Evolutionary conservation across 2,888 invertebrate species (phyloP).

Genomic region (Incurvaria masculella): DNA sequence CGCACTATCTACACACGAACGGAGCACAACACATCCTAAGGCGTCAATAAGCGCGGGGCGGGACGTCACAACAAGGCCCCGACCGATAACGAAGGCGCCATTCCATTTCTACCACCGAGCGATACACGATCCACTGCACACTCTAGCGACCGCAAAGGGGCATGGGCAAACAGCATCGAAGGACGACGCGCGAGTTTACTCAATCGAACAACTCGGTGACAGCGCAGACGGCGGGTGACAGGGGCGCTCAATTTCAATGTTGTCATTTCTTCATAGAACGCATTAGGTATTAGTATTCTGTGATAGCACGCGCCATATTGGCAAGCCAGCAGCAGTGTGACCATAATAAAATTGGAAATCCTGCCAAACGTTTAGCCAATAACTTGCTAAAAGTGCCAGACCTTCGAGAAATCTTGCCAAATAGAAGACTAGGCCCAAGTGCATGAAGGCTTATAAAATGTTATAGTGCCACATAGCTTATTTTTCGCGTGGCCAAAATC

Average conservation of each 20-base stretch:
- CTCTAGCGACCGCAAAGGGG: background rate
- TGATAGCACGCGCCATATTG: background rate
- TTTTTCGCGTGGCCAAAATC: too few species aligned
- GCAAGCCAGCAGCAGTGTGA: background rate
- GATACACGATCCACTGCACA: conserved; percentile 1
- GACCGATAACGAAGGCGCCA: conserved; percentile 57
- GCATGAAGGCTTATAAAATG: too few species aligned
- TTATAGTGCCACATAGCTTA: too few species aligned
- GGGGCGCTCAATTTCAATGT: conserved; percentile 26
- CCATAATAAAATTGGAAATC: too few species aligned
- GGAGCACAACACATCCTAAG: background rate
- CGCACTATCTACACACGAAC: background rate
- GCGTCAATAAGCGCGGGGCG: background rate
- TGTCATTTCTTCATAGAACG: conserved; percentile 58
- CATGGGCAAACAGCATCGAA: too few species aligned
- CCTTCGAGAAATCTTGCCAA: too few species aligned
- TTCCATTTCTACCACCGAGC: conserved; percentile 46
- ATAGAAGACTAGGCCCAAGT: too few species aligned
- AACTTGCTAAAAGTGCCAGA: too few species aligned
- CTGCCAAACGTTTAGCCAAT: too few species aligned
- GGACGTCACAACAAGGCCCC: conserved; percentile 30
- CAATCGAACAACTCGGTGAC: conserved; percentile 1
- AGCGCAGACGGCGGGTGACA: background rate
- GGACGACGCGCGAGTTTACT: background rate
- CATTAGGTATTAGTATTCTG: too few species aligned